Base-by-base conservation (phyloP, 2,888 invertebrate genomes). In the Operophtera brumata region DNA sequence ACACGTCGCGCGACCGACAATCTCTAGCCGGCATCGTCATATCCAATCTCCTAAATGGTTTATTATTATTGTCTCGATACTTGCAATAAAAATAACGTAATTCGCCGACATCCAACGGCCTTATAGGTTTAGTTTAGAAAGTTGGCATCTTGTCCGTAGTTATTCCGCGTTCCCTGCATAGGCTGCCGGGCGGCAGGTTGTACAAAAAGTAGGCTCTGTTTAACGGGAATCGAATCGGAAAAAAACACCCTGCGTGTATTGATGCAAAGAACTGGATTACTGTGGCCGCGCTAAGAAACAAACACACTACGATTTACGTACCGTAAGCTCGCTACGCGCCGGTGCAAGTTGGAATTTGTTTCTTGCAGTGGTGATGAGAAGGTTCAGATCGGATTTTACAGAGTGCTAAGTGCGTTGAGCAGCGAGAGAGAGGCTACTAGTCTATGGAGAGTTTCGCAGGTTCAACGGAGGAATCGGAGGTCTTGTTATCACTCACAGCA, bases 301-400 rank as follows among this genome's bases (percentile, higher is more conserved):
- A 87, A 87, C 86, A 82, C 80, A 87, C 86, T 82, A 84, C 86
- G 84, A 84, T 88, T 88, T 86, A 87, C 86, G 88, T 86, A 86
- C 86, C 86, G 87, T 88, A 88, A 88, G 86, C 86, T 87, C 86
- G 86, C 86, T 86, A 86, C 84, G 83, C 80, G 82, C 78, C 73
- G 78, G 70, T 64, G 70, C 57, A 57, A 59, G 69, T 75, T 71
- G 72, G 70, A 85, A 71, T 76, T 73, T 84, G 80, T 75, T 65
- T 72, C 79, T 80, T 86, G 73, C 72, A 70, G 46, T 61, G 53
- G 61, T 57, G 45, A 54, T n/a, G 46, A 46, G 73, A 85, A 74
- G 77, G 84, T 84, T 67, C 69, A 75, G 62, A 74, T 78, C 75
- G 56, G 62, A 54, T 65, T 65, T 64, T 54, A 57, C 54, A 51